Percentiles rank a stretch among this genome's conserved stretches.
Evolutionary conservation across 2,113 vertebrate species (phyloP).

Genomic region (Brachionichthys hirsutus): DNA sequence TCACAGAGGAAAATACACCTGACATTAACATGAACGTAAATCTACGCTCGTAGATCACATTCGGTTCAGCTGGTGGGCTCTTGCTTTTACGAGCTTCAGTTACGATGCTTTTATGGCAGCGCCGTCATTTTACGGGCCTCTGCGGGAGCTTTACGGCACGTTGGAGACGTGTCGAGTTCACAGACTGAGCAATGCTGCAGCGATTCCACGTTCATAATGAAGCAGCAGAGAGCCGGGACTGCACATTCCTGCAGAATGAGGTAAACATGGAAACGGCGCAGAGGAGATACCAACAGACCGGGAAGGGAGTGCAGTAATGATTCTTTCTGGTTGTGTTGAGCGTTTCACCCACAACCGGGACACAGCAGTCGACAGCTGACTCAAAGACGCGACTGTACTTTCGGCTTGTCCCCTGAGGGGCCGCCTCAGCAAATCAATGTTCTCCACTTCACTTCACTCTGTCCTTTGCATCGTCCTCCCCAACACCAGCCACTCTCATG

Average conservation of each 20-base stretch:
- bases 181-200: background rate
- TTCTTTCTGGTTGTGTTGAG: too few species aligned
- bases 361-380: too few species aligned
- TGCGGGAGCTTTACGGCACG: constrained; percentile 9
- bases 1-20: too few species aligned
- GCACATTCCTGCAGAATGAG: constrained; percentile 30
- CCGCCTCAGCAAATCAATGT: too few species aligned
- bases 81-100: constrained; percentile 17
- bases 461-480: too few species aligned
- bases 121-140: constrained; percentile 16
- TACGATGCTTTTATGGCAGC: constrained; percentile 8
- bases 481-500: too few species aligned
- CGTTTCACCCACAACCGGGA: too few species aligned
- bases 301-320: too few species aligned
- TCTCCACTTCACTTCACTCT: too few species aligned
- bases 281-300: background rate
- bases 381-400: too few species aligned
- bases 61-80: background rate
- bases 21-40: background rate
- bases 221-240: constrained; percentile 3
- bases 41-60: background rate
- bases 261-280: constrained; percentile 1
- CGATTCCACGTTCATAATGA: constrained; percentile 16
- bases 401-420: too few species aligned
- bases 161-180: constrained; percentile 1